phyloP scores from a whole-genome alignment of 2,888 invertebrate species.

The Lumbricus terrestris region DNA sequence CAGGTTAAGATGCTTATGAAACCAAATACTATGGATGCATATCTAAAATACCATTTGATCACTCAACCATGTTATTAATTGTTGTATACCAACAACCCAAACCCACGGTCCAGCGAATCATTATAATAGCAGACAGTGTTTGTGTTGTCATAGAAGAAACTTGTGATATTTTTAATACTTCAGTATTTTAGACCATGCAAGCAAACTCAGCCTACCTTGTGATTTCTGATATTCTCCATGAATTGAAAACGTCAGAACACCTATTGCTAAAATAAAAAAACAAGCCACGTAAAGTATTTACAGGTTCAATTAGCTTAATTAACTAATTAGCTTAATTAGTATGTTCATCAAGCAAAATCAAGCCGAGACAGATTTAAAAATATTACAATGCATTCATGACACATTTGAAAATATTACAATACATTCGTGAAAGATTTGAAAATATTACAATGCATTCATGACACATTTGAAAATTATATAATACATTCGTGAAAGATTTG shows the following conservation, averaged over 20 bases:
- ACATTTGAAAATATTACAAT: no score
- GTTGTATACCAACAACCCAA: background rate
- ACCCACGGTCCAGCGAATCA: background rate
- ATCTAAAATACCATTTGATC: background rate
- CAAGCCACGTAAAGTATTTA: background rate
- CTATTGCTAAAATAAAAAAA: slow-evolving; percentile 52
- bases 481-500: no score
- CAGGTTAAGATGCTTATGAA: background rate
- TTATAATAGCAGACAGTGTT: background rate
- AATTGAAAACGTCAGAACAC: slow-evolving; percentile 62
- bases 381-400: background rate
- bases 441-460: background rate
- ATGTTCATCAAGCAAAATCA: no score
- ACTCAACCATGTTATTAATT: background rate
- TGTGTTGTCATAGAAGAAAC: background rate
- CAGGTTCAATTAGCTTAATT: no score
- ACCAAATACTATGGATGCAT: background rate
- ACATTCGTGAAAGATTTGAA: no score
- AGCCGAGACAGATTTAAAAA: no score
- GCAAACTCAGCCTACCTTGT: slow-evolving; percentile 39
- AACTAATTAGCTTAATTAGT: no score
- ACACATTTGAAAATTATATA: no score
- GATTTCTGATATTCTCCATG: slow-evolving; percentile 49
- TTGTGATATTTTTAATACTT: background rate
- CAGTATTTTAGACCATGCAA: background rate